Evolutionary conservation across 2,113 vertebrate species (phyloP).

Genomic region (Geococcyx californianus): DNA sequence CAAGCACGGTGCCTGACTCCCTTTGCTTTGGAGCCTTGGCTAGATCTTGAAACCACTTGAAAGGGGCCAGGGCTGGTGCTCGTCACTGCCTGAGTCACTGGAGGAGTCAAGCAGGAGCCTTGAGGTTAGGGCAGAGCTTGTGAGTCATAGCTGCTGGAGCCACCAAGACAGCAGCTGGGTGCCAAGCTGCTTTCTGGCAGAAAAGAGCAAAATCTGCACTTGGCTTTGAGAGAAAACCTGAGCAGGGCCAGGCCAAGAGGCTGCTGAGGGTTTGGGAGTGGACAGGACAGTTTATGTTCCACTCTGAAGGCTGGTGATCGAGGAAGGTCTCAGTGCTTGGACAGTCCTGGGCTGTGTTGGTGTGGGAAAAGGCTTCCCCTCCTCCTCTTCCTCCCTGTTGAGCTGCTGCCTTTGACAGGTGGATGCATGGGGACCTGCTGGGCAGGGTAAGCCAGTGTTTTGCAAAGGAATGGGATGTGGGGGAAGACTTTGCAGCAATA

Average conservation of each 20-base stretch:
- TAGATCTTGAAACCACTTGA: neutral
- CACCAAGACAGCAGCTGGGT: accelerated
- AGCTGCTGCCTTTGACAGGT: neutral
- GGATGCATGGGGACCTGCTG: neutral
- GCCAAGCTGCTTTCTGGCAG: neutral
- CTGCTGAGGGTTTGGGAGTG: neutral
- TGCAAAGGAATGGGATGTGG: neutral
- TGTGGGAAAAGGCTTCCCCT: neutral
- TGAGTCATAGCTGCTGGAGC: neutral
- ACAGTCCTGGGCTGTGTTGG: neutral
- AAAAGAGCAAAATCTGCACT: neutral
- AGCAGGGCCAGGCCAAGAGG: neutral
- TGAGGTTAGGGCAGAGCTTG: slow-evolving; percentile 29
- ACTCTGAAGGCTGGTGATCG: neutral
- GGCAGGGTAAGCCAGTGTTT: neutral
- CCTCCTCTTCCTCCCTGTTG: neutral
- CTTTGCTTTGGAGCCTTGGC: neutral
- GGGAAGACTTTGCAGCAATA: neutral
- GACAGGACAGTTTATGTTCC: neutral
- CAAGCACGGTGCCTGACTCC: neutral
- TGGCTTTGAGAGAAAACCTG: neutral
- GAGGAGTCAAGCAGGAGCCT: neutral
- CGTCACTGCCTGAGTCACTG: neutral
- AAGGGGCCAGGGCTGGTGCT: neutral
- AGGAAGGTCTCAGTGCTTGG: neutral